Conservation (phyloP, 1,140 invertebrate species). For the Drosophila lacteicornis region DNA sequence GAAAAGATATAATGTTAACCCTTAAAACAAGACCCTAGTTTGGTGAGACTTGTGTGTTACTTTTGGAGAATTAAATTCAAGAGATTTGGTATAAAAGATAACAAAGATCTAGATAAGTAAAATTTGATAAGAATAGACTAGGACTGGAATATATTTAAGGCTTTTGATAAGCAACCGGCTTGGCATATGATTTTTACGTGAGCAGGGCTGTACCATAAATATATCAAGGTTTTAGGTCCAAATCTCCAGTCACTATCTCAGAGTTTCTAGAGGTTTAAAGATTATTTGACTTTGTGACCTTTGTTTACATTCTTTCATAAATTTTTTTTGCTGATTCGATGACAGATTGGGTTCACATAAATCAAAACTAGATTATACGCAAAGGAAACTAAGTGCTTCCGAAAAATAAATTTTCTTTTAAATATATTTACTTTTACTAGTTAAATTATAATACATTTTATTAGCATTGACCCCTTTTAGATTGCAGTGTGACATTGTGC, state of each 20-base stretch:
- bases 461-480: slow-evolving; percentile 11
- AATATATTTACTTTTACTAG: too few species aligned
- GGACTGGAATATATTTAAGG: neutral
- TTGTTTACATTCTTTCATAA: too few species aligned
- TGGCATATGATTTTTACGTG: neutral
- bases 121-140: neutral
- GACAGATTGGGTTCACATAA: too few species aligned
- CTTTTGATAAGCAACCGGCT: neutral
- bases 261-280: neutral
- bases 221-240: neutral
- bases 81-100: neutral
- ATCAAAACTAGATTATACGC: too few species aligned
- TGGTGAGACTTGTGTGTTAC: neutral
- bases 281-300: neutral
- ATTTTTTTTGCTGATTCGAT: too few species aligned
- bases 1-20: too few species aligned
- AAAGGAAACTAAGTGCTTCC: too few species aligned
- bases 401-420: too few species aligned
- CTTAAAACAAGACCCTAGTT: too few species aligned
- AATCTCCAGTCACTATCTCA: neutral
- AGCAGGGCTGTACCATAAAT: neutral
- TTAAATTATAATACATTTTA: too few species aligned
- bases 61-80: neutral
- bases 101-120: neutral
- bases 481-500: slow-evolving; percentile 21